Evolutionary conservation across 1,140 invertebrate genomes (phyloP).

Genomic region (Telenomus remus): DNA sequence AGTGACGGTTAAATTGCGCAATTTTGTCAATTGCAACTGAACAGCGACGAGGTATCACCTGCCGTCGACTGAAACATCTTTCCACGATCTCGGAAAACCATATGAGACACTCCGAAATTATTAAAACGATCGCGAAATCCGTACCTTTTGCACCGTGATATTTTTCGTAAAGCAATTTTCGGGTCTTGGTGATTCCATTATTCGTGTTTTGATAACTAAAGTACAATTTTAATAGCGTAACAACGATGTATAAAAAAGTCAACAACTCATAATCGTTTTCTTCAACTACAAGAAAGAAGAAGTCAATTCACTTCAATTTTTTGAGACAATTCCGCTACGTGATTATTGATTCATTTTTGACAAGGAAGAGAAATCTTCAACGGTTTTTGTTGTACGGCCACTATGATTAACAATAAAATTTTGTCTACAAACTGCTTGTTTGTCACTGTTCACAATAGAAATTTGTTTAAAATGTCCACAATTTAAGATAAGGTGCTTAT

Average conservation of each 20-base stretch:
- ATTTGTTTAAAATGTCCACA: too few species aligned
- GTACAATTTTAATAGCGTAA: conserved; percentile 18
- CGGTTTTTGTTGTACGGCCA: too few species aligned
- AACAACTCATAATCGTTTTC: conserved; percentile 49
- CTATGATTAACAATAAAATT: too few species aligned
- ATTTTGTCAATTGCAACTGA: conserved; percentile 24
- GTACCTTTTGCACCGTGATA: background rate
- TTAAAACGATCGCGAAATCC: background rate
- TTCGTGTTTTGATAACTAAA: background rate
- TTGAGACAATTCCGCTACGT: too few species aligned
- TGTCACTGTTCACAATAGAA: too few species aligned
- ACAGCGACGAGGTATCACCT: conserved; percentile 52
- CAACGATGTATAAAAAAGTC: conserved; percentile 27
- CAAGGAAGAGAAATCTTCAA: too few species aligned
- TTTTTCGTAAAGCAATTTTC: background rate
- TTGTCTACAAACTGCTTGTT: too few species aligned
- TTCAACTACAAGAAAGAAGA: conserved; percentile 6
- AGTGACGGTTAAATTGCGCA: conserved; percentile 65
- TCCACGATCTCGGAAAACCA: conserved; percentile 9
- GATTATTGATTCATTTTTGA: too few species aligned
- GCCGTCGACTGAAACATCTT: conserved; percentile 61
- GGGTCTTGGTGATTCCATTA: background rate
- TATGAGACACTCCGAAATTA: too few species aligned
- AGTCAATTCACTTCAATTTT: too few species aligned
- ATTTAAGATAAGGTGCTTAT: too few species aligned